Percentiles rank a stretch among this genome's conserved stretches.
Evolutionary conservation across 2,113 vertebrate species (phyloP).

Genomic region (Piprites chloris): DNA sequence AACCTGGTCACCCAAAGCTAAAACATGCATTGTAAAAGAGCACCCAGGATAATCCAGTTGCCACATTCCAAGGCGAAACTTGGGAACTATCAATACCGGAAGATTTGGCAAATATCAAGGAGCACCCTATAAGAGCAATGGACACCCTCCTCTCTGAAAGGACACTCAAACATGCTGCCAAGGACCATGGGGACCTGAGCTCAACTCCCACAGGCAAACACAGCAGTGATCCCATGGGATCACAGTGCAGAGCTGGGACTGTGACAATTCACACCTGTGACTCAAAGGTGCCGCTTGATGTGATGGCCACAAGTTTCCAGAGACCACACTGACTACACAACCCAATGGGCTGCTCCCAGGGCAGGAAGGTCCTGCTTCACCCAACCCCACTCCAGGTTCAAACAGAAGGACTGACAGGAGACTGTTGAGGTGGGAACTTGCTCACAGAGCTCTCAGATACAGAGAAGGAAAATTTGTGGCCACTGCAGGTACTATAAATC

Average conservation of each 20-base stretch:
- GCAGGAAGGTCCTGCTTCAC: neutral
- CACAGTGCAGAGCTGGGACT: neutral
- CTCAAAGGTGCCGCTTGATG: neutral
- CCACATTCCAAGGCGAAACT: neutral
- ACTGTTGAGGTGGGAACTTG: neutral
- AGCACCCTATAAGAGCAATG: fast-evolving
- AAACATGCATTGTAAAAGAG: neutral
- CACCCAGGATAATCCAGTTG: neutral
- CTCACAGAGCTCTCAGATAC: neutral
- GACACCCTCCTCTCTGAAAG: neutral
- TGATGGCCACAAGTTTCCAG: neutral
- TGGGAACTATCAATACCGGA: neutral
- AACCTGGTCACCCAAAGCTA: fast-evolving
- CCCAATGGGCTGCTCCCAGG: neutral
- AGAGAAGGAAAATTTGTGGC: neutral
- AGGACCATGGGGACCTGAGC: neutral
- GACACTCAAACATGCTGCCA: neutral
- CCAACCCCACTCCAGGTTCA: neutral
- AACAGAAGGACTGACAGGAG: neutral
- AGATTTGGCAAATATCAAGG: neutral
- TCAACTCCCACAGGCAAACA: neutral
- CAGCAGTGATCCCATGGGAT: neutral
- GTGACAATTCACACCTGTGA: neutral
- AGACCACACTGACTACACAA: neutral
- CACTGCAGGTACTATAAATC: neutral